Base-by-base conservation (phyloP, 2,888 invertebrate species). In the Teleogryllus oceanicus region DNA sequence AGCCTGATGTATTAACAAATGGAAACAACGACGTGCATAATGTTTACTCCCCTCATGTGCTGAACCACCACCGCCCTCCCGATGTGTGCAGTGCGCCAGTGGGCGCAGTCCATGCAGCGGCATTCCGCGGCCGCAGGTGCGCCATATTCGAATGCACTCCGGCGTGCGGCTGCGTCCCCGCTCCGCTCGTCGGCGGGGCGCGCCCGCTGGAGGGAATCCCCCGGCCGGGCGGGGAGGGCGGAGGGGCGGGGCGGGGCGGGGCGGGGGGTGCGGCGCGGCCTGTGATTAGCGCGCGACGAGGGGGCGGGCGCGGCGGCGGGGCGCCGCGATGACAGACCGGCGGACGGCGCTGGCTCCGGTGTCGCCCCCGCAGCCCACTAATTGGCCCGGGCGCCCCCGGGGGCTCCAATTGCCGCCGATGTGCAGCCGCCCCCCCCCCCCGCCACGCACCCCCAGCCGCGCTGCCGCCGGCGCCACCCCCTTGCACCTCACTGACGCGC, bases 231-330 rank as follows among this genome's bases (percentile, higher is more conserved):
- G 16, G 62, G n/a, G 13, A 10, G 13, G n/a, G 62, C 62, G n/a
- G 62, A 2, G 62, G 62, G 8, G 62, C 37, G 37, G 4, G 16
- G 62, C 62, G 0, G 62, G 62, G n/a, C 2, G 4, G 62, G 13
- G 62, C 62, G 62, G 62, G 62, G 5, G 13, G 62, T 37, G 62
- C 11, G 62, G 5, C 11, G 11, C 62, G 62, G 62, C 62, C 62
- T 62, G 62, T 62, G 62, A 62, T 62, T 62, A 62, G 62, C 62
- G 62, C 62, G 62, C n/a, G n/a, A n/a, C 62, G 62, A n/a, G 62
- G 62, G 62, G 62, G 62, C 62, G 62, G 16, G 62, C 62, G 62
- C 16, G 62, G 62, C n/a, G 62, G 11, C 62, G 62, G 62, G 37
- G 37, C 5, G 37, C 37, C 37, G 62, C 62, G 62, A 62, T 62